These are phyloP conservation scores for Sylvicola cinctus DNA, from an alignment of 2,888 invertebrate species.

Conservation along the genomic window DNA sequence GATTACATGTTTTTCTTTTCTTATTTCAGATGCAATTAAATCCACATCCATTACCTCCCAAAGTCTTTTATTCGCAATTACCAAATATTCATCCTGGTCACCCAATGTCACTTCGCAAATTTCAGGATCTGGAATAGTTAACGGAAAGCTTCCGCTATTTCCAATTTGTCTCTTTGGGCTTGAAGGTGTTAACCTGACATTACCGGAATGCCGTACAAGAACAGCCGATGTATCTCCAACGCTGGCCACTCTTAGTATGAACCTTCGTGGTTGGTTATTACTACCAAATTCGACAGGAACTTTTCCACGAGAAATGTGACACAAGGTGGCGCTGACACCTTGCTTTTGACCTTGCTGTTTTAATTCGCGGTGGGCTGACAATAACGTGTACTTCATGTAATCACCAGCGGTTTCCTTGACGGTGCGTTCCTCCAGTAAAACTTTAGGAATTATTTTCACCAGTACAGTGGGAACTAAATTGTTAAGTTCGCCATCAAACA, in stretches of 20 bases:
- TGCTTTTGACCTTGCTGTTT: constrained; percentile 53
- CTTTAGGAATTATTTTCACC: constrained; percentile 55
- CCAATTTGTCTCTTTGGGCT: constrained; percentile 40
- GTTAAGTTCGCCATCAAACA: constrained; percentile 62
- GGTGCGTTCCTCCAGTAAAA: constrained; percentile 58
- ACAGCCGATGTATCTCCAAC: constrained; percentile 58
- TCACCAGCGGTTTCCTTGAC: constrained; percentile 61
- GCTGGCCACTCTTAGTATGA: constrained; percentile 49
- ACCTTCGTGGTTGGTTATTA: constrained; percentile 28
- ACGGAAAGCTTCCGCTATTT: constrained; percentile 41
- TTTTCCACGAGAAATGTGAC: constrained; percentile 45
- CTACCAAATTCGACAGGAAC: constrained; percentile 25
- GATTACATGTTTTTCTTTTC: constrained; percentile 63
- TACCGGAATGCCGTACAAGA: constrained; percentile 46
- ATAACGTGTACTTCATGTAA: constrained; percentile 66
- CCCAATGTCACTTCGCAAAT: constrained; percentile 53
- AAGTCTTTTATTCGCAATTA: constrained; percentile 59
- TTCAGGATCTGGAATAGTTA: constrained; percentile 54
- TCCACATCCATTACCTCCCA: constrained; percentile 72
- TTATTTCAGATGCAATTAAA: constrained; percentile 66
- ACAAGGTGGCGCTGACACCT: constrained; percentile 49
- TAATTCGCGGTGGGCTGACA: constrained; percentile 58
- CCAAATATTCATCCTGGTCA: constrained; percentile 66
- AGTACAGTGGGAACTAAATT: constrained; percentile 45
- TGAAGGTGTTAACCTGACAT: constrained; percentile 39